Evolutionary conservation across 35 echinoderm and acorn worm species (phyloP), one percentile per base, ranked within the genome.

Genomic region (Lytechinus variegatus): DNA sequence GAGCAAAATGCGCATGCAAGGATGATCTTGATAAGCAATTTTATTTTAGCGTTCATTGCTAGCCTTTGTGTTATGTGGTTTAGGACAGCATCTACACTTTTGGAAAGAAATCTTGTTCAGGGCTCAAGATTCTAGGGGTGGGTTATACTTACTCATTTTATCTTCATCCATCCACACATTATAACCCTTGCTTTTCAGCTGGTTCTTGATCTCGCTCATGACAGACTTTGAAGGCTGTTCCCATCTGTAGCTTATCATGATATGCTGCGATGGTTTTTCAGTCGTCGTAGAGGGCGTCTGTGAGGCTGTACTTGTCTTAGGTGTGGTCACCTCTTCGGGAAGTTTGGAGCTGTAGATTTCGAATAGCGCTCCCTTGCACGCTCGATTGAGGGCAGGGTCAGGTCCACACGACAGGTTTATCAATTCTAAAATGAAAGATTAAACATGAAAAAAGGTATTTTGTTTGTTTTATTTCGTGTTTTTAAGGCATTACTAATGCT

Each of bases 171-270:
- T 95, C 94, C 94, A 95, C 5, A 95, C 94, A 28, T 95, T 95
- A 66, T 95, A 95, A 9, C 94, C 94, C 10, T 16, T 28, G 19
- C 44, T 86, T 86, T 33, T 95, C 28, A 95, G 60, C 21, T 53
- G 21, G 27, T 95, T 16, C 72, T 95, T 95, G 58, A 95, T 95
- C 52, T 90, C 88, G 16, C 72, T 61, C 51, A 95, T 95, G 0
- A 95, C 61, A 21, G 58, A 51, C 16, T 95, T 95, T 44, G 88
- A 44, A n/a, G 56, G 94, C 19, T 52, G 29, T 72, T 95, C 94
- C 94, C 94, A 95, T 86, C 60, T 60, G 61, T 95, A 95, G 61
- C 94, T 95, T 11, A 95, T 95, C 94, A 95, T 95, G 33, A 95
- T 86, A 52, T 95, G 94, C 33, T 90, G 88, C 27, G 52, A 21